Conservation (phyloP, 2,888 invertebrate species). For the Philopedon plagiatum region DNA sequence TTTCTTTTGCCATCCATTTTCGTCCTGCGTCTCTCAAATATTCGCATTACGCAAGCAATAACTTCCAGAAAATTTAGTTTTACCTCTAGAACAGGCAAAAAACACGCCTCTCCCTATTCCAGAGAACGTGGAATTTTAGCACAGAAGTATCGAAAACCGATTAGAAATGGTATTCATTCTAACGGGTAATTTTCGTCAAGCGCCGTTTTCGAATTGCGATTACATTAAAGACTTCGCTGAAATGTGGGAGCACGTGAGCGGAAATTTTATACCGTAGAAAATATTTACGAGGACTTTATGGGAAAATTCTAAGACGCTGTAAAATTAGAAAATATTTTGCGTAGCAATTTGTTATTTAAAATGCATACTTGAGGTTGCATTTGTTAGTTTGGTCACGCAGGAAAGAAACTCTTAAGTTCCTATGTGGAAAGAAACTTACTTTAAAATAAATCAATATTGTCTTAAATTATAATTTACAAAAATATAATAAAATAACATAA, state of each 20-base stretch:
- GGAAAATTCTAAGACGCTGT: neutral
- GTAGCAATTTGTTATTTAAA: neutral
- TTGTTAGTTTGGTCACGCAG: no score
- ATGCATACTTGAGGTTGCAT: no score
- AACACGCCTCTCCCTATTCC: constrained; percentile 1
- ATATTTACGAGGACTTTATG: constrained; percentile 6
- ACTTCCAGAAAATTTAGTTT: constrained; percentile 28
- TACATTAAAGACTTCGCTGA: constrained; percentile 28
- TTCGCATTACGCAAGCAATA: constrained; percentile 14
- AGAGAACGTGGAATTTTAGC: constrained; percentile 11
- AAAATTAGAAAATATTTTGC: neutral
- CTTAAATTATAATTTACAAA: no score
- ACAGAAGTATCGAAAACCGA: constrained; percentile 27
- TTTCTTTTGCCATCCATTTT: constrained; percentile 4
- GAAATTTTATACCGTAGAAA: constrained; percentile 15
- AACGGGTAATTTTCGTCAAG: constrained; percentile 17
- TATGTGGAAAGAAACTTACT: no score
- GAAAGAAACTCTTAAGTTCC: no score
- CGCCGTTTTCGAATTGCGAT: constrained; percentile 16
- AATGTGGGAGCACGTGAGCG: constrained; percentile 21
- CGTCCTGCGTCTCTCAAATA: neutral
- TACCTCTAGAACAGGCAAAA: neutral
- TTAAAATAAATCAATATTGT: no score
- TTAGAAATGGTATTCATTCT: constrained; percentile 30
- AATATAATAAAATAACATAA: no score